Evolutionary conservation across 2,888 invertebrate genomes (phyloP), one percentile per base, ranked within the genome.

Genomic region (Dinocampus coccinellae): DNA sequence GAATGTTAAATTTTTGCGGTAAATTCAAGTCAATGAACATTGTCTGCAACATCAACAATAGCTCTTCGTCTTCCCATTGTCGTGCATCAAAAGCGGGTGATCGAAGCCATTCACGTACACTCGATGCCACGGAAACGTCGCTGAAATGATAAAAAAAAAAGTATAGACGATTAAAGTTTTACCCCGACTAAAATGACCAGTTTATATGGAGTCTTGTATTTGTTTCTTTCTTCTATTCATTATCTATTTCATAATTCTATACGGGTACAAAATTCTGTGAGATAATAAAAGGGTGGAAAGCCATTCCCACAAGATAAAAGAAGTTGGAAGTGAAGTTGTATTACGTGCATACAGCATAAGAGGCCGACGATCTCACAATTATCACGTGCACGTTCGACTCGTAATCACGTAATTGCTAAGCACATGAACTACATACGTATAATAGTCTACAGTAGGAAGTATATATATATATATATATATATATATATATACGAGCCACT

Each of bases 11-110:
- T 88, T 92, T 93, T 77, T 91, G 89, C 76, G 92, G 90, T 82
- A 95, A 91, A 79, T 93, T 92, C 83, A 94, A 90, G 86, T 95
- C 94, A 79, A 93, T 89, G 89, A 92, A 95, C 94, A 95, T 95
- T 82, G 93, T 93, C 87, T 94, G 93, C 82, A 95, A 90, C 79
- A 95, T 90, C 74, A 94, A 89, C 61, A 95, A 89, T 75, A 95
- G 91, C 86, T 95, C 94, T 77, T 93, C 92, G 87, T 95, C 95
- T 79, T 94, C 92, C 93, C 94, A 95, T 81, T 93, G 93, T 88
- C 93, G 92, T 73, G 94, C 94, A 88, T 95, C 94, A 88, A 95
- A 95, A 39, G 93, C 91, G 1, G 93, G 92, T 82, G 91, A 91
- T 72, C 91, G 89, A 70, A 93, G 88, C 88, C 91, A 91, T 80